Percentiles rank a stretch among this genome's conserved stretches.
phyloP scores from a whole-genome alignment of 2,797 vertebrate genomes.

The Malacoctenus gilli region DNA sequence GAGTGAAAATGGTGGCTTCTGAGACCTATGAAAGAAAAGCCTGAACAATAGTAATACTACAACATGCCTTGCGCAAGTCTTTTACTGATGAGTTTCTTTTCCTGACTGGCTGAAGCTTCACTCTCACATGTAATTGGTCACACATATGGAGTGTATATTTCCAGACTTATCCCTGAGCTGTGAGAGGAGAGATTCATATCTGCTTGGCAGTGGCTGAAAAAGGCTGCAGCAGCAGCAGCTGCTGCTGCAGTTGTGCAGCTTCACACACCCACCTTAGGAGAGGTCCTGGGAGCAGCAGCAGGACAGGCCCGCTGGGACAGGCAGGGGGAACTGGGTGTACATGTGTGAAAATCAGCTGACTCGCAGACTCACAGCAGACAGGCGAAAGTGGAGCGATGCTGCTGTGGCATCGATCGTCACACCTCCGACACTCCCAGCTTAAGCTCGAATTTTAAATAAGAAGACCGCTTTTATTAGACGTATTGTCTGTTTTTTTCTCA shows the following conservation, averaged over 20 bases:
- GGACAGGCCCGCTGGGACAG: conserved; percentile 27
- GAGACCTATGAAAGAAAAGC: too few species aligned
- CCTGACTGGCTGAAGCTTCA: too few species aligned
- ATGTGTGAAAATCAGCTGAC: conserved; percentile 32
- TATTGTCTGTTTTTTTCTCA: too few species aligned
- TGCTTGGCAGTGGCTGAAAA: conserved; percentile 7
- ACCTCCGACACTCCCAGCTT: too few species aligned
- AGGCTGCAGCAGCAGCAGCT: conserved; percentile 19
- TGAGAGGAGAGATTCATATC: too few species aligned
- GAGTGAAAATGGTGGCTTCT: too few species aligned
- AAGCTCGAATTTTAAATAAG: too few species aligned
- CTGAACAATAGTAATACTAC: too few species aligned
- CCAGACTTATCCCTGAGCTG: conserved; percentile 1
- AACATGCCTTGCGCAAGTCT: too few species aligned
- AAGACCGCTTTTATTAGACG: too few species aligned
- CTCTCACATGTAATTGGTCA: not conserved
- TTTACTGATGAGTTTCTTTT: too few species aligned
- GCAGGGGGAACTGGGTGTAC: not conserved
- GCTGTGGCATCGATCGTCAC: conserved; percentile 8
- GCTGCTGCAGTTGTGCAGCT: conserved; percentile 29
- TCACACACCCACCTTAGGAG: conserved; percentile 7
- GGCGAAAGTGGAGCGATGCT: not conserved
- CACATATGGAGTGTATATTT: conserved; percentile 5
- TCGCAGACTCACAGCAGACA: conserved; percentile 23
- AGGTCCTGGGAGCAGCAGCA: conserved; percentile 25